Conservation (phyloP, 2,113 vertebrate genomes). For the Micromys minutus region DNA sequence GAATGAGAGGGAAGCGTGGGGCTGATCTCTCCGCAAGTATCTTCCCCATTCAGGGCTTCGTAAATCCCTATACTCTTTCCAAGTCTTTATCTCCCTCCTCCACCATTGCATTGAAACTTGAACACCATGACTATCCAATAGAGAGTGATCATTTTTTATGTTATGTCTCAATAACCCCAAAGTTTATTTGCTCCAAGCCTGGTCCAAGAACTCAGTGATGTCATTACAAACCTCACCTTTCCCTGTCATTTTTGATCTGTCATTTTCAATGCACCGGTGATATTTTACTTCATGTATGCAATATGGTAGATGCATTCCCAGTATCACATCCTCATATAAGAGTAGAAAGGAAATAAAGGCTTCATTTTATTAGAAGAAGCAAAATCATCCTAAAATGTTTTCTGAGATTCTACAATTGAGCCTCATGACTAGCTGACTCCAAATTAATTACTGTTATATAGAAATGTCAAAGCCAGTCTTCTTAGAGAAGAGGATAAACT, state of each 20-base stretch:
- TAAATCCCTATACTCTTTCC: background rate
- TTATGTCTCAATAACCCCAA: background rate
- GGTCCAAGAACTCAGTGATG: background rate
- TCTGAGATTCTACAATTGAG: background rate
- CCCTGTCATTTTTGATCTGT: background rate
- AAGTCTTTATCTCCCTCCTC: background rate
- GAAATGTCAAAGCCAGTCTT: background rate
- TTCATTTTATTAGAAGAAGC: background rate
- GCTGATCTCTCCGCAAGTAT: background rate
- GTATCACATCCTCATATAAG: too few species aligned
- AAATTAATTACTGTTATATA: constrained; percentile 6
- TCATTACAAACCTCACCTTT: background rate
- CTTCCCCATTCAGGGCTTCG: background rate
- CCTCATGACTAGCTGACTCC: background rate
- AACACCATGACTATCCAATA: background rate
- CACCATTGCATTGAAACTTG: background rate
- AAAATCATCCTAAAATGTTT: background rate
- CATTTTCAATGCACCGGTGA: background rate
- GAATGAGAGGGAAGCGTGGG: background rate
- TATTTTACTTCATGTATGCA: background rate
- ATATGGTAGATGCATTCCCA: background rate
- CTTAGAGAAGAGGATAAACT: background rate
- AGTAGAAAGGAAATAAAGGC: background rate
- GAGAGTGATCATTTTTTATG: background rate
- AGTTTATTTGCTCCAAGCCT: background rate